Evolutionary conservation across 2,113 vertebrate genomes (phyloP).

Genomic region (Menura novaehollandiae): DNA sequence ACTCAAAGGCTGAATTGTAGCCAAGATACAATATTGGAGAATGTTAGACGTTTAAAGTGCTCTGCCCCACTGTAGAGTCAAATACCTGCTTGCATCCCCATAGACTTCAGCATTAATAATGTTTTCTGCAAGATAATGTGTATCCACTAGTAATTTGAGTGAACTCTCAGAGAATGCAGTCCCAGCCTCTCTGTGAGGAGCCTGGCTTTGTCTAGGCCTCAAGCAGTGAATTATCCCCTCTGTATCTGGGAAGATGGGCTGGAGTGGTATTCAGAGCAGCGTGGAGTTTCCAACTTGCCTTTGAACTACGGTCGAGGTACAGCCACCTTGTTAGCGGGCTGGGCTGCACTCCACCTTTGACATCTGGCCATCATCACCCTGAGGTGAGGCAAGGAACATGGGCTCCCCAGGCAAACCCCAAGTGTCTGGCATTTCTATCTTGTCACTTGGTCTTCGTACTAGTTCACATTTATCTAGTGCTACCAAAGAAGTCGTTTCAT

Average conservation of each 20-base stretch:
- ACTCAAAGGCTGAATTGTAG: not conserved
- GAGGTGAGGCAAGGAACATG: not conserved
- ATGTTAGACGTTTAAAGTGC: not conserved
- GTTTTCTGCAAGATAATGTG: not conserved
- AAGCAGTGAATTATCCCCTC: not conserved
- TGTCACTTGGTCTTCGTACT: not conserved
- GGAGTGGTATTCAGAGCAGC: not conserved
- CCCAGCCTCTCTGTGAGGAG: not conserved
- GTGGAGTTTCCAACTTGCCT: not conserved
- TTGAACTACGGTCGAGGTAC: not conserved
- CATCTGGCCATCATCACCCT: not conserved
- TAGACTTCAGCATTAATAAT: not conserved
- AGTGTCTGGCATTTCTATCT: not conserved
- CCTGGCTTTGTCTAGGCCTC: not conserved
- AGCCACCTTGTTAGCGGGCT: not conserved
- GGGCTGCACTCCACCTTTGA: rapidly evolving
- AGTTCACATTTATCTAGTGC: not conserved
- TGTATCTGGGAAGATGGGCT: not conserved
- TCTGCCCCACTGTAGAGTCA: not conserved
- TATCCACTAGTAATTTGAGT: not conserved
- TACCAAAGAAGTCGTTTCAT: not conserved
- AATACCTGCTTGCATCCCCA: not conserved
- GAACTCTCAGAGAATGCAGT: not conserved
- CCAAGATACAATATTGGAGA: not conserved
- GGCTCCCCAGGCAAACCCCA: not conserved